Base-by-base conservation (phyloP, 2,797 vertebrate species). In the Rallus crepitans region DNA sequence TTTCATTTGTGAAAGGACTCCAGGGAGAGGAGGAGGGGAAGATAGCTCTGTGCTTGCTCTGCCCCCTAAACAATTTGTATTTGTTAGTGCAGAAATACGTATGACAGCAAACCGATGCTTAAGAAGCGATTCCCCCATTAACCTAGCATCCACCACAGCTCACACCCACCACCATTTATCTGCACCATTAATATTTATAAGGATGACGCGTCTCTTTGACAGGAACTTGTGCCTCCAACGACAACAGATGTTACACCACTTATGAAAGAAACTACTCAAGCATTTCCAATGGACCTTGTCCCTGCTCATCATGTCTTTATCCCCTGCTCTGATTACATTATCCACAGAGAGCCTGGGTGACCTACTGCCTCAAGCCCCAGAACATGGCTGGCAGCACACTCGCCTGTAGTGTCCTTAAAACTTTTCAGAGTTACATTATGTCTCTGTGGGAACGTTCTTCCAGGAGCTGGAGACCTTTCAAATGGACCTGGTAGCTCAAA, bases 121-220 rank as follows among this genome's bases (percentile, higher is more conserved):
- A 40, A 76, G 87, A 85, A 96, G 87, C 59, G 25, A 82, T 39
- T 91, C 57, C 35, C 42, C 91, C 87, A 35, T 88, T 93, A 93
- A 79, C 87, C 91, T 55, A 65, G 35, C 81, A 95, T 56, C 47
- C 86, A 2, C 69, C 47, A 3, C 91, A 61, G 76, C 8, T 93
- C 88, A 72, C 87, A 73, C 77, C 56, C 93, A 94, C 73, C 66
- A 45, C 85, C 48, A 68, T 93, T 87, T 72, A 65, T 12, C 59
- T 60, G 80, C 88, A 72, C 72, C 68, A 91, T 95, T 94, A 92
- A 96, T 96, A 97, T 96, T 96, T 88, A 96, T 94, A 53, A 94
- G 91, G 85, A 30, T 94, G 94, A 94, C 48, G 63, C 33, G 47
- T 76, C 79, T 93, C 63, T 95, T 72, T 94, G 89, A 91, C 70